Base-by-base conservation (phyloP, 2,797 vertebrate species). In the Tapera naevia region DNA sequence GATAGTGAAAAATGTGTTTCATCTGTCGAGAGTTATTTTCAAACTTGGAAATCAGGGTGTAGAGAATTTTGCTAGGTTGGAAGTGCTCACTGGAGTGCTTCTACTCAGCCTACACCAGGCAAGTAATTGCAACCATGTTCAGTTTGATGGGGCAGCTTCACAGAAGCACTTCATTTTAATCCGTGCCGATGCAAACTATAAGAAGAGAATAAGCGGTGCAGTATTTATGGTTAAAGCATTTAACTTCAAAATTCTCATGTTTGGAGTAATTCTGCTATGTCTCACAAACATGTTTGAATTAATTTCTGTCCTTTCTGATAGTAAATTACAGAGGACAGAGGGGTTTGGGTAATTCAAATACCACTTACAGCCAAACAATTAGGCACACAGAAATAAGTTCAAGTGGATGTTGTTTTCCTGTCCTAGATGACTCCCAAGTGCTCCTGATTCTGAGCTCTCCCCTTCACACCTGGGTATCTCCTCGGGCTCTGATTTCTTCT, bases 21-120 rank as follows among this genome's bases (percentile, higher is more conserved):
- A 85, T 93, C 88, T 94, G 32, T n/a, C 80, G 11, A 43, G 66
- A 71, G 80, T 65, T 91, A 64, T 74, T 94, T 95, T 87, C 32
- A 62, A 87, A 74, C 83, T 75, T 94, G 82, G 83, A 96, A 96
- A 83, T 93, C 4, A 7, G 45, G 67, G 51, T 4, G 9, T 51
- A 71, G 84, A 88, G 79, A 48, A 27, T 89, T 90, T 93, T 94
- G 56, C 64, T 71, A n/a, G 32, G 43, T 64, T 16, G 3, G 76
- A 93, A 93, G 76, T 53, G 51, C 80, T 53, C 74, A 73, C 28
- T 53, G 17, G n/a, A 80, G 72, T 39, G 35, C 72, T 85, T 87
- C 72, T 51, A 72, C 53, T 93, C 50, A 58, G 28, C 81, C 51
- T 58, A 53, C 48, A 37, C 37, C 2, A 27, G 73, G 69, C 37